A percentile compares a stretch with the other conserved stretches of the same genome.
phyloP scores from a whole-genome alignment of 1,140 invertebrate species.

The Antheraea pernyi region DNA sequence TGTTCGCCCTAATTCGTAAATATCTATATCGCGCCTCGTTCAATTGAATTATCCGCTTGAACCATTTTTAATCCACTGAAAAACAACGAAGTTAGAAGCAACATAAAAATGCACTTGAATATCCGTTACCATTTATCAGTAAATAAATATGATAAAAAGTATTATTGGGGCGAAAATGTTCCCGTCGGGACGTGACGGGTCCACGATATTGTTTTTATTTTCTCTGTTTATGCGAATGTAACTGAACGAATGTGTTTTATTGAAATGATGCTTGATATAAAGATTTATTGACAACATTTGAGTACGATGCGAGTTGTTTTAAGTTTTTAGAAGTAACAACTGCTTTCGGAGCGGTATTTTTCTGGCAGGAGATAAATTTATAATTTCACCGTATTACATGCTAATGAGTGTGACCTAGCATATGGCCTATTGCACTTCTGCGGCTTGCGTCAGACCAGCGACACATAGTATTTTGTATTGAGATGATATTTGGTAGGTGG shows the following conservation, averaged over 20 bases:
- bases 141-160: slow-evolving; percentile 78
- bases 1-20: too few relatives aligned
- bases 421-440: too few relatives aligned
- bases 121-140: slow-evolving; percentile 70
- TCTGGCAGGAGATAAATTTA: too few relatives aligned
- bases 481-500: too few relatives aligned
- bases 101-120: slow-evolving; percentile 69
- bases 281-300: slow-evolving; percentile 48
- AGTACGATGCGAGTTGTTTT: slow-evolving; percentile 10
- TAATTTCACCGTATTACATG: too few relatives aligned
- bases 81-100: slow-evolving; percentile 37
- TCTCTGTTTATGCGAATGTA: slow-evolving; percentile 57
- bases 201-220: slow-evolving; percentile 73
- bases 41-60: neutral
- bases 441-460: too few relatives aligned
- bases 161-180: slow-evolving; percentile 70
- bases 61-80: slow-evolving; percentile 5
- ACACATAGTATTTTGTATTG: too few relatives aligned
- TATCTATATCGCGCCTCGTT: neutral
- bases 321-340: too few relatives aligned
- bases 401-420: too few relatives aligned
- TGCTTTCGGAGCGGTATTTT: too few relatives aligned
- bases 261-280: slow-evolving; percentile 55
- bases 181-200: slow-evolving; percentile 44
- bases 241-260: slow-evolving; percentile 61